phyloP scores from a whole-genome alignment of 2,113 vertebrate genomes.

The Meles meles region DNA sequence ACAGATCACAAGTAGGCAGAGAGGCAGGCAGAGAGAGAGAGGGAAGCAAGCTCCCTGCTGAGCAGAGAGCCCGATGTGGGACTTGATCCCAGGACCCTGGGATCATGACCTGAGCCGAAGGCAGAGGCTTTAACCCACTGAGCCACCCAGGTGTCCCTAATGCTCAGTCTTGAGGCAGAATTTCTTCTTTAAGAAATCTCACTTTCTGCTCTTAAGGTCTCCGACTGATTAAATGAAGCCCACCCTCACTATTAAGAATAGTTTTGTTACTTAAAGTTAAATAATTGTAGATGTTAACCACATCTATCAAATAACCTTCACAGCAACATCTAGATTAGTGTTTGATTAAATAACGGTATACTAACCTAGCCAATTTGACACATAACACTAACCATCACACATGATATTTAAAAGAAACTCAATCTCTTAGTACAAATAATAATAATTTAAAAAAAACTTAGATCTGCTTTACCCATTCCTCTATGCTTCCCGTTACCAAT shows the following conservation, averaged over 20 bases:
- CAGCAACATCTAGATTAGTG: background rate
- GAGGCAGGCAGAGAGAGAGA: no score
- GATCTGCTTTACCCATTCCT: background rate
- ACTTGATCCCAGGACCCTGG: no score
- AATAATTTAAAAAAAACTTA: background rate
- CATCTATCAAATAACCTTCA: background rate
- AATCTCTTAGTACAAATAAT: background rate
- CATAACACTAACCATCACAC: background rate
- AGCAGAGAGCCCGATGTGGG: no score
- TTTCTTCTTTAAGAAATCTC: background rate
- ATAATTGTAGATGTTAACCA: background rate
- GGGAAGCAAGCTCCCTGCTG: no score
- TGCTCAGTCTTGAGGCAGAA: background rate
- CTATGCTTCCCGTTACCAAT: background rate
- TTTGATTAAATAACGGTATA: background rate
- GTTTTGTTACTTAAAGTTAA: constrained; percentile 19
- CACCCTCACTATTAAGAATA: background rate
- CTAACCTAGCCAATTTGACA: background rate
- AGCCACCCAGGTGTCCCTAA: no score
- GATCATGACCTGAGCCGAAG: no score
- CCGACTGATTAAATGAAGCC: background rate
- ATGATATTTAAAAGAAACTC: background rate
- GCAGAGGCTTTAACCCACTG: no score
- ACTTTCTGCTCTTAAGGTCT: background rate
- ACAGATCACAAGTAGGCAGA: no score